Conservation (phyloP, 2,113 vertebrate genomes). For the Colossoma macropomum region DNA sequence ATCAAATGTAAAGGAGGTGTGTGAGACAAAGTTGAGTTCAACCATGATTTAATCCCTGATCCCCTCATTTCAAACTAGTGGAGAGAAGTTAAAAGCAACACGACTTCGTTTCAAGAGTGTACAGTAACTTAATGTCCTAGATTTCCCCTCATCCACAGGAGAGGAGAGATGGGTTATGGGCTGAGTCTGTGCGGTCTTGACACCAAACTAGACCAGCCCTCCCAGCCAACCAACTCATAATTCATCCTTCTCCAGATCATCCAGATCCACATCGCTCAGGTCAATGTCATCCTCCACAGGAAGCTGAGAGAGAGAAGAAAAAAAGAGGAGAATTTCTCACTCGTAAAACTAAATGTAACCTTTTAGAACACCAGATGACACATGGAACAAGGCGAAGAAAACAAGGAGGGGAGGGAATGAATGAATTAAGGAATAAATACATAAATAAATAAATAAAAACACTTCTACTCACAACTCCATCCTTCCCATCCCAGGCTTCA, state of each 20-base stretch:
- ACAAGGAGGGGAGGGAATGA: too few relatives aligned
- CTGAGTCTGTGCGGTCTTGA: background rate
- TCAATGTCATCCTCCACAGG: conserved; percentile 94
- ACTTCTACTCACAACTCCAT: conserved; percentile 86
- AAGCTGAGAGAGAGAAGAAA: conserved; percentile 75
- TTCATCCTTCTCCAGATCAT: conserved; percentile 74
- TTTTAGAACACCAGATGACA: background rate
- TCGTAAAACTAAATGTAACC: background rate
- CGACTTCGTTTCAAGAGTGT: conserved; percentile 44
- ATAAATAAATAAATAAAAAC: background rate
- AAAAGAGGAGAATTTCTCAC: background rate
- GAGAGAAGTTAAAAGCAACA: conserved; percentile 41
- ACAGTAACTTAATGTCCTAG: conserved; percentile 43
- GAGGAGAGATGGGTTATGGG: conserved; percentile 53
- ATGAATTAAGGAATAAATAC: too few relatives aligned
- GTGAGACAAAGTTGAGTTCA: conserved; percentile 13
- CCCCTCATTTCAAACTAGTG: conserved; percentile 25
- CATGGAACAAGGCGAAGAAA: too few relatives aligned
- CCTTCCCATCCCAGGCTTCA: conserved; percentile 93
- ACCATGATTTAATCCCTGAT: conserved; percentile 21
- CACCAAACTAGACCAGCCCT: conserved; percentile 8
- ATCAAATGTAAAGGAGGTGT: background rate
- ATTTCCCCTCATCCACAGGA: conserved; percentile 61
- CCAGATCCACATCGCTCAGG: conserved; percentile 92
- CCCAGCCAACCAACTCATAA: conserved; percentile 53